phyloP scores from a whole-genome alignment of 2,113 vertebrate genomes.

The Tapirus terrestris region DNA sequence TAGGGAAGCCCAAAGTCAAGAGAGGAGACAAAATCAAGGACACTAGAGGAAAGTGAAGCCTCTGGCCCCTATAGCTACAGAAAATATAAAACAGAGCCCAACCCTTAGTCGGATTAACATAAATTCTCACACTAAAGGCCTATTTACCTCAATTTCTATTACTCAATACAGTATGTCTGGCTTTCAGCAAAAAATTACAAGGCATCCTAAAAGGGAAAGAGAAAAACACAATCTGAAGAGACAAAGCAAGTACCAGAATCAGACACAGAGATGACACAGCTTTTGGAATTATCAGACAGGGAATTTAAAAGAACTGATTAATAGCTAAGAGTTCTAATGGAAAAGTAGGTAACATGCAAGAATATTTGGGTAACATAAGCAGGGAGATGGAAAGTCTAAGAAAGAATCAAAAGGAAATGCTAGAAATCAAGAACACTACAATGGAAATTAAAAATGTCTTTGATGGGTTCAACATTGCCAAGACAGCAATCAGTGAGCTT shows the following conservation, averaged over 20 bases:
- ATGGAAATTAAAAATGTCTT: background rate
- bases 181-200: background rate
- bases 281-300: background rate
- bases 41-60: background rate
- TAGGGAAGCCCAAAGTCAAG: background rate
- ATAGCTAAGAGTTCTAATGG: background rate
- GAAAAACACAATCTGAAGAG: background rate
- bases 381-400: background rate
- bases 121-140: background rate
- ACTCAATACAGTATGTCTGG: background rate
- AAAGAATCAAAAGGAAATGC: slow-evolving; percentile 9
- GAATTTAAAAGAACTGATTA: background rate
- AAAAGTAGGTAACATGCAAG: background rate
- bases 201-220: background rate
- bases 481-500: background rate
- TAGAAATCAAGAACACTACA: background rate
- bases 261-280: background rate
- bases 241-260: background rate
- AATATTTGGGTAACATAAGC: background rate
- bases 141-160: background rate
- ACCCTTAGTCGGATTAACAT: background rate
- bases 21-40: background rate
- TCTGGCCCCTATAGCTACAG: background rate
- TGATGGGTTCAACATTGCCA: background rate
- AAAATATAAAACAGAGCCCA: background rate